Evolutionary conservation across 2,888 invertebrate species (phyloP), one percentile per base, ranked within the genome.

Genomic region (Tinea pellionella): DNA sequence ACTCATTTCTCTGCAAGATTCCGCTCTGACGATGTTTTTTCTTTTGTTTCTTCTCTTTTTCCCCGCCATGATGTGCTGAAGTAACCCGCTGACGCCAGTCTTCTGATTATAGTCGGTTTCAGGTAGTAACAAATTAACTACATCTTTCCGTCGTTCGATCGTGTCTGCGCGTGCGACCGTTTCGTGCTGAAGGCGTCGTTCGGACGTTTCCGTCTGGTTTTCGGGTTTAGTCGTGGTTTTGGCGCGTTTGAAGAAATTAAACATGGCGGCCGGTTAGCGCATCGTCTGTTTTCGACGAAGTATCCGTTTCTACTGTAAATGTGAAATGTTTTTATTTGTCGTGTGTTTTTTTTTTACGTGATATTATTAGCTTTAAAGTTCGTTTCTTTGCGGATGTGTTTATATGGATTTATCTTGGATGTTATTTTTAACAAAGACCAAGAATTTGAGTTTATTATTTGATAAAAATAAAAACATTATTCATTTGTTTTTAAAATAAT

Each of bases 221-320:
- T 81, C 80, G 77, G 72, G 75, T 74, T 84, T 85, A 75, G 78
- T 80, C 78, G 77, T 72, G 75, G 77, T 84, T 67, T 79, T 75
- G 74, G 55, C 57, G 61, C 61, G 61, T 12, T 85, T 86, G 73
- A 87, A 86, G 75, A 87, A 84, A 67, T 77, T 82, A 70, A 87
- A 87, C 86, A 87, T 87, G 69, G 75, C 73, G 67, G 64, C 59
- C 65, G 68, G 67, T 70, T 68, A 68, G 55, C 60, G 4, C 78
- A 77, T 80, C 51, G 80, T 73, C 78, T 75, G 77, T 63, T 60
- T 70, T 63, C 63, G 60, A 29, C 71, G 72, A 64, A 66, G 75
- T 59, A 66, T 65, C 64, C 64, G 59, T 62, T 61, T 61, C 65
- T 64, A 80, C 79, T 80, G 80, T 63, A 65, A 64, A 67, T 66